Base-by-base conservation (phyloP, 2,797 vertebrate species). In the Choloepus didactylus region DNA sequence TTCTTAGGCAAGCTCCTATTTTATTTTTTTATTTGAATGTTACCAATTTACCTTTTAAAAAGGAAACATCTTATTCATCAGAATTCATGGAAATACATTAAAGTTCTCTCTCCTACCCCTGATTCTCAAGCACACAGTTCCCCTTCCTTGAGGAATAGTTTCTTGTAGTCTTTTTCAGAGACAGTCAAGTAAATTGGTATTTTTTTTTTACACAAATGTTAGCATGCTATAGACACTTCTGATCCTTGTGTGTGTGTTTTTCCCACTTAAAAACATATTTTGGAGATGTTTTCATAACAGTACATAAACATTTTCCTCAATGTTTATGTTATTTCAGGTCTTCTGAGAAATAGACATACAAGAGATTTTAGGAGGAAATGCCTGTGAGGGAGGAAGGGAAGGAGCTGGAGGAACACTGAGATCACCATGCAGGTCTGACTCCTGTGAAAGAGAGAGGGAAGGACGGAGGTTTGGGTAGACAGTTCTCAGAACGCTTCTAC, bases 1-100 rank as follows among this genome's bases (percentile, higher is more conserved):
- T 67, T 88, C 31, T 92, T 56, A 89, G 64, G 12, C 31, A 72
- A 66, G 31, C 31, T 66, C 18, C 54, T 46, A 56, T 6, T 19
- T 41, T 35, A 49, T 41, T 29, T 94, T 88, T 60, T 8, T 3
- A 77, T 67, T 83, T 95, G 70, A 62, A 83, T 81, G 81, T 67
- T 81, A 88, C 76, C 72, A 67, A 31, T 59, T 79, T 69, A 72
- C 66, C 66, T 93, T 93, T 81, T 81, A 59, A 75, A 91, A 91
- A 51, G 67, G 69, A 60, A 93, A 44, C 38, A 87, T 60, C 46
- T 75, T 12, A 75, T 69, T n/a, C 44, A 82, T 95, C 49, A 76
- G 60, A 82, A 87, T 49, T 87, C 38, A 67, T 38, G 67, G 16
- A n/a, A 18, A 67, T 21, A 54, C 12, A 21, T 9, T 67, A 72